Percentiles rank a stretch among this genome's conserved stretches.
Evolutionary conservation across 2,113 vertebrate genomes (phyloP).

Genomic region (Phalacrocorax aristotelis): DNA sequence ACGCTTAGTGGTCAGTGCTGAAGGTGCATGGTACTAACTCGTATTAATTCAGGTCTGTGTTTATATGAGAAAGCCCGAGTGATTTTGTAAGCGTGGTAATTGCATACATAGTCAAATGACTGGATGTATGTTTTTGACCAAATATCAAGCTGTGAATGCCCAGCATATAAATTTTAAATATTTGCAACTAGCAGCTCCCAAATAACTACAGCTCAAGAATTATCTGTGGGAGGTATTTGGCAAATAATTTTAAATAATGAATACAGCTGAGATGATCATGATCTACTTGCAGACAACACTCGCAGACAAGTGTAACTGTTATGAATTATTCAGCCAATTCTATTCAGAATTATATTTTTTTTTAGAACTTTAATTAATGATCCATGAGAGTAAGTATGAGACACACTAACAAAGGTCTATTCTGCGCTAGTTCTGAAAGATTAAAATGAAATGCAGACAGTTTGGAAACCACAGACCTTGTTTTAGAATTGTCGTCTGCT

Average conservation of each 20-base stretch:
- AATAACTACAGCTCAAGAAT: not conserved
- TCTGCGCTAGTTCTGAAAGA: not conserved
- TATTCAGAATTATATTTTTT: constrained; percentile 2
- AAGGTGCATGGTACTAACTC: not conserved
- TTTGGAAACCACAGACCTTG: constrained; percentile 34
- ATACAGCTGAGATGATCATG: not conserved
- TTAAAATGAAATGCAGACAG: constrained; percentile 30
- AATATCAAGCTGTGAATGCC: not conserved
- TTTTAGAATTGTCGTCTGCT: constrained; percentile 8
- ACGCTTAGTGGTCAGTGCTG: not conserved
- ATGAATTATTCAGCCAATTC: constrained; percentile 50
- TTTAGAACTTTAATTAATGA: constrained; percentile 30
- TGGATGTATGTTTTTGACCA: not conserved
- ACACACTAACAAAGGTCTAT: constrained; percentile 5
- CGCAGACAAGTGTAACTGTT: not conserved
- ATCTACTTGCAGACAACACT: constrained; percentile 5
- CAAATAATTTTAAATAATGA: constrained; percentile 6
- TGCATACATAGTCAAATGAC: not conserved
- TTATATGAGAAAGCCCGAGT: not conserved
- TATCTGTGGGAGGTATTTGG: constrained; percentile 4
- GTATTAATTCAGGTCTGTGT: not conserved
- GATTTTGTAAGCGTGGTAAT: not conserved
- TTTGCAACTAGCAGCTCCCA: not conserved
- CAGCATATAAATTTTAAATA: not conserved
- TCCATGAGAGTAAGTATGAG: constrained; percentile 6